These are phyloP conservation scores for Eupsilia transversa DNA, from an alignment of 2,888 invertebrate genomes.

Conservation along the genomic window DNA sequence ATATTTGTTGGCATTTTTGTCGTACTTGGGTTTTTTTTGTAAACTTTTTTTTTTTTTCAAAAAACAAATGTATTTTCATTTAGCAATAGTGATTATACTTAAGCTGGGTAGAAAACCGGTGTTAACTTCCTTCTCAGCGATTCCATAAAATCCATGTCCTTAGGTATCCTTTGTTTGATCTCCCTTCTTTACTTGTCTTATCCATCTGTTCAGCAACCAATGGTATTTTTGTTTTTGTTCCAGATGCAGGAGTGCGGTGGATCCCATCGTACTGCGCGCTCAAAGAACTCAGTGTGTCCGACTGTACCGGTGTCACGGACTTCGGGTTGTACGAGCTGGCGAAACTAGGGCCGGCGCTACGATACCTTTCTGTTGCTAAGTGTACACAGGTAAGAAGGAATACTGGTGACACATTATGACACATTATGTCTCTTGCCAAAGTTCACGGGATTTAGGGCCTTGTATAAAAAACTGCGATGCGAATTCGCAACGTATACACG, in stretches of 20 bases:
- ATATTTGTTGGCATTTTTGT: no score
- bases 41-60: no score
- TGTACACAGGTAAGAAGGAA: conserved; percentile 94
- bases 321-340: conserved; percentile 97
- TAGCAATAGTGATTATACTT: no score
- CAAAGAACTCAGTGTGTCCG: conserved; percentile 97
- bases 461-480: no score
- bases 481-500: no score
- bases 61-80: no score
- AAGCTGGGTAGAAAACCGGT: no score
- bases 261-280: conserved; percentile 97
- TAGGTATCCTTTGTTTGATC: background rate
- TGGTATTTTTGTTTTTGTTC: conserved; percentile 65
- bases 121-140: no score
- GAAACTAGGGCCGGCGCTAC: conserved; percentile 96
- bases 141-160: background rate
- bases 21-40: no score
- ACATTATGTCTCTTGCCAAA: background rate
- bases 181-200: background rate
- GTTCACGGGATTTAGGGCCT: no score
- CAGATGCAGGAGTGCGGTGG: conserved; percentile 97
- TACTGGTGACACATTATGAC: background rate
- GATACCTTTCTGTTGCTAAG: conserved; percentile 98
- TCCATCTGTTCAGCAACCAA: background rate
- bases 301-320: conserved; percentile 97